These are phyloP conservation scores for Blennius ocellaris DNA, from an alignment of 2,113 vertebrate species.

Conservation along the genomic window DNA sequence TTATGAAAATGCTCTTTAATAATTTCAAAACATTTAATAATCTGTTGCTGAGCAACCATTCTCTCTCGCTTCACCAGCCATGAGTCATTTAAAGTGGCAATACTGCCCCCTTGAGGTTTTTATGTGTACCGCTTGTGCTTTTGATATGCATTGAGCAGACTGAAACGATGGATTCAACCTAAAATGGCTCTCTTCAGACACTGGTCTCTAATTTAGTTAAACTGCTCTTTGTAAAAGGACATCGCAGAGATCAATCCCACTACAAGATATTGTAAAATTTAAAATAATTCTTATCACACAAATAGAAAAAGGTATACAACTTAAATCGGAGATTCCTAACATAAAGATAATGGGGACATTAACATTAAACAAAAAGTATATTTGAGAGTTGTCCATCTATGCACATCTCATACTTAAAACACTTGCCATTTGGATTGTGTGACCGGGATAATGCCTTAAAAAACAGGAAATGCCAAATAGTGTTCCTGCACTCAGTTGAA, in stretches of 20 bases:
- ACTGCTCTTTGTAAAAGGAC: not conserved
- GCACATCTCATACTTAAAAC: too few relatives aligned
- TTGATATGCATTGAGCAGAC: not conserved
- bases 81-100: slow-evolving; percentile 29
- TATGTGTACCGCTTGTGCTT: not conserved
- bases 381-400: too few relatives aligned
- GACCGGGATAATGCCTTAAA: not conserved
- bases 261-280: not conserved
- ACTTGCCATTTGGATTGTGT: not conserved
- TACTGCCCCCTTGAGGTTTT: slow-evolving; percentile 67
- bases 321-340: too few relatives aligned
- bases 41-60: slow-evolving; percentile 25
- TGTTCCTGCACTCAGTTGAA: not conserved
- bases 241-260: too few relatives aligned
- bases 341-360: too few relatives aligned
- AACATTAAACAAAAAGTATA: too few relatives aligned
- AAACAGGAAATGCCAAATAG: not conserved
- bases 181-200: not conserved
- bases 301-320: too few relatives aligned
- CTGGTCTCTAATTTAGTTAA: not conserved
- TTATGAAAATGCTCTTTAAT: not conserved
- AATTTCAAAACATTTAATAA: not conserved
- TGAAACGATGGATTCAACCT: not conserved
- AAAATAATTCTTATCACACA: too few relatives aligned
- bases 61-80: not conserved